Evolutionary conservation across 2,888 invertebrate species (phyloP).

Genomic region (Ichneumoninae sp.): DNA sequence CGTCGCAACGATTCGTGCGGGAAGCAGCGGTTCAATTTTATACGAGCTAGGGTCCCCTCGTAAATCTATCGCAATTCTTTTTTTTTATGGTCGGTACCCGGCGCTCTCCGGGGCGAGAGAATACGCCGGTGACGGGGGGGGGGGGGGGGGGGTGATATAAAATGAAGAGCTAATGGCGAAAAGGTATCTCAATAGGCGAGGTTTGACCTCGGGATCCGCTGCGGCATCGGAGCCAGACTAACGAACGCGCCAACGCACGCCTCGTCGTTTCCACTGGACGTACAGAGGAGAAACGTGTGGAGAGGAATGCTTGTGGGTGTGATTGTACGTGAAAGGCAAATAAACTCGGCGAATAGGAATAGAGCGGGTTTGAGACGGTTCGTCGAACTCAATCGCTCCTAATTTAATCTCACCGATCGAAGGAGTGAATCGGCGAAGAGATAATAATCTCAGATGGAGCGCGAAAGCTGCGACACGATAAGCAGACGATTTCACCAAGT

Average conservation of each 20-base stretch:
- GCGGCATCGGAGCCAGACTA: not conserved
- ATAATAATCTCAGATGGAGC: not conserved
- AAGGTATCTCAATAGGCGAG: constrained; percentile 18
- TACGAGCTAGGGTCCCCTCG: constrained; percentile 18
- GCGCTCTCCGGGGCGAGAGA: not conserved
- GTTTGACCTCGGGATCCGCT: constrained; percentile 3
- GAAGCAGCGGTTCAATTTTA: constrained; percentile 25
- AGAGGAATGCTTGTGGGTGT: not conserved
- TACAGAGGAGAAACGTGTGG: not conserved
- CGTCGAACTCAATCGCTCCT: constrained; percentile 28
- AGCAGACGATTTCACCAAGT: not conserved
- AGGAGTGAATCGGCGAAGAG: not conserved
- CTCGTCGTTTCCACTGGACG: not conserved
- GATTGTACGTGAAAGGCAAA: constrained; percentile 15
- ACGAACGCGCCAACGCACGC: constrained; percentile 16
- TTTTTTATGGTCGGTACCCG: constrained; percentile 1
- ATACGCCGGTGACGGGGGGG: not conserved
- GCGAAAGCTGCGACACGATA: not conserved
- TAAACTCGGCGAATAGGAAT: constrained; percentile 12
- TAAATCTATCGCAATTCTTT: constrained; percentile 42
- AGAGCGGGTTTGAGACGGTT: not conserved
- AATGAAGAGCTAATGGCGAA: constrained; percentile 29
- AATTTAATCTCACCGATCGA: constrained; percentile 8
- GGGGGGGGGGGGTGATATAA: constrained; percentile 18
- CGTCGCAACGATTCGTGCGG: constrained; percentile 21